A percentile compares a stretch with the other conserved stretches of the same genome.
Conservation (phyloP, 2,113 vertebrate species). For the Phocoena sinus region DNA sequence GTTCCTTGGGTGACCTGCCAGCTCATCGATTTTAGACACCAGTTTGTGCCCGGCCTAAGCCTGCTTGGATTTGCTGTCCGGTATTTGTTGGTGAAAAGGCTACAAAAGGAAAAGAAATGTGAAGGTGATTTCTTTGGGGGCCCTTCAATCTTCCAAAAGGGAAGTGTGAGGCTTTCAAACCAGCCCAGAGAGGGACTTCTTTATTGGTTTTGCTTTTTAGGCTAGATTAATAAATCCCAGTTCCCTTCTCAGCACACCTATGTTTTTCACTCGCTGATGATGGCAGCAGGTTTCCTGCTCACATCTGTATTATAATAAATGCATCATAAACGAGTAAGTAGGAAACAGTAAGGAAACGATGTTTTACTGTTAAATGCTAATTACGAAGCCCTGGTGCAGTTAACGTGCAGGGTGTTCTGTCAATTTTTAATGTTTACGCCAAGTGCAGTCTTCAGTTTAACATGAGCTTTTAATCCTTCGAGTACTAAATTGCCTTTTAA, state of each 20-base stretch:
- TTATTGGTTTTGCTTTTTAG: conserved; percentile 55
- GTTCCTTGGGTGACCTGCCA: not conserved
- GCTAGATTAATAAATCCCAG: conserved; percentile 54
- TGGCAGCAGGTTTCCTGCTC: conserved; percentile 75
- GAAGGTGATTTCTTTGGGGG: conserved; percentile 1
- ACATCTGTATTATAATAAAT: conserved; percentile 86
- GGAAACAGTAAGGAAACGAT: conserved; percentile 89
- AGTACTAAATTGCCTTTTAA: conserved; percentile 98
- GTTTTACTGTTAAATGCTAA: conserved; percentile 93
- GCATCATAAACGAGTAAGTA: conserved; percentile 89
- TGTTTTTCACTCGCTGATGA: conserved; percentile 71
- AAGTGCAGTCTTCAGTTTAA: conserved; percentile 98
- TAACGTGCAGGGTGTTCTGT: conserved; percentile 94
- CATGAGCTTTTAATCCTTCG: conserved; percentile 97
- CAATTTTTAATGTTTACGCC: conserved; percentile 96
- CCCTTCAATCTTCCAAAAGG: conserved; percentile 14
- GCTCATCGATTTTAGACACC: not conserved
- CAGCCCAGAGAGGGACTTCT: conserved; percentile 51
- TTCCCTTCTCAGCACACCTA: conserved; percentile 61
- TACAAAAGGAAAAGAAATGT: not conserved
- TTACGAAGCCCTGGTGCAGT: conserved; percentile 86
- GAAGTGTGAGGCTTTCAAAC: conserved; percentile 27
- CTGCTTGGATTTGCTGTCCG: not conserved
- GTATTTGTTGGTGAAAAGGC: not conserved
- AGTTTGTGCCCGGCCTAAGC: not conserved